Conservation (phyloP, 2,888 invertebrate genomes). For the Drosophila paranaensis region DNA sequence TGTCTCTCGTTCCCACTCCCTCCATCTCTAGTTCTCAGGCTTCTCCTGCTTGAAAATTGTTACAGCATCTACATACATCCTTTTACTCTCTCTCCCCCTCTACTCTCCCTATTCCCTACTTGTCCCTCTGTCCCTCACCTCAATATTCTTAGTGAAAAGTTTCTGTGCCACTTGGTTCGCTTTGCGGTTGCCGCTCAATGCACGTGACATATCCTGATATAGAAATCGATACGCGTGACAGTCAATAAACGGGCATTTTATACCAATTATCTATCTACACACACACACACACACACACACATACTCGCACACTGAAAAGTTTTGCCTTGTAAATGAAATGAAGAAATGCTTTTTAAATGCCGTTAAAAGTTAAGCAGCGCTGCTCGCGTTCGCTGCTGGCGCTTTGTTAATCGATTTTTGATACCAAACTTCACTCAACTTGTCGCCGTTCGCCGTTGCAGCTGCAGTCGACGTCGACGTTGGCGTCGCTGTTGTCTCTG, state of each 20-base stretch:
- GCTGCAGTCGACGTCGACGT: conserved; percentile 35
- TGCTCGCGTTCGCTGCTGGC: conserved; percentile 41
- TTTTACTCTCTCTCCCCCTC: too few species aligned
- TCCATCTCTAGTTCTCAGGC: too few species aligned
- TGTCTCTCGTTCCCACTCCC: too few species aligned
- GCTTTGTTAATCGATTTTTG: conserved; percentile 78
- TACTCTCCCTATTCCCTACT: too few species aligned
- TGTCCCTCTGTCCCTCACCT: background rate
- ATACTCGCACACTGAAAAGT: conserved; percentile 29
- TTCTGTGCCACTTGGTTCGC: conserved; percentile 43
- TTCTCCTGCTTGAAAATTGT: too few species aligned
- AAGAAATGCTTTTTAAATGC: conserved; percentile 67
- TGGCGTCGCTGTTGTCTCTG: conserved; percentile 29
- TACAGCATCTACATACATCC: too few species aligned
- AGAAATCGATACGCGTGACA: conserved; percentile 76
- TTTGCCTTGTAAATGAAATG: conserved; percentile 41
- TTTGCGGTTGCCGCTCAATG: conserved; percentile 49
- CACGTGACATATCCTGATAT: conserved; percentile 74
- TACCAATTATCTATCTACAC: conserved; percentile 67
- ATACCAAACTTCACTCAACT: conserved; percentile 64
- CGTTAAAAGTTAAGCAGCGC: conserved; percentile 58
- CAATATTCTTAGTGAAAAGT: conserved; percentile 21
- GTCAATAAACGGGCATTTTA: conserved; percentile 72
- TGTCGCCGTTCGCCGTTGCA: conserved; percentile 41
- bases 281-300: conserved; percentile 25